Conservation (phyloP, 2,797 vertebrate genomes). For the Champsocephalus gunnari region DNA sequence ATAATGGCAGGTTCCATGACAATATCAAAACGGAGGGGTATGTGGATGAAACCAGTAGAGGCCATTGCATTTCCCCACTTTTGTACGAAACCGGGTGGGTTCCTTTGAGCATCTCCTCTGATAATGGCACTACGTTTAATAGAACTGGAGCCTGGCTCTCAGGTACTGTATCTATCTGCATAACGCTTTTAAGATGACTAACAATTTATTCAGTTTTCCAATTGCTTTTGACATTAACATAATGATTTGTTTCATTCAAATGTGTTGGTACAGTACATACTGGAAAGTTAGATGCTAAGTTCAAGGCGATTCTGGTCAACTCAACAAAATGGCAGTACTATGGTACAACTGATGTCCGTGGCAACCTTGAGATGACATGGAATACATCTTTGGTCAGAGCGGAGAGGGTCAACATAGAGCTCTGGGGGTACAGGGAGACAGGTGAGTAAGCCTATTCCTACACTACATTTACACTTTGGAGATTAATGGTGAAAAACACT, state of each 20-base stretch:
- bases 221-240: neutral
- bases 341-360: constrained; percentile 83
- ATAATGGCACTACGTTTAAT: constrained; percentile 81
- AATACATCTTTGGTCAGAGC: constrained; percentile 71
- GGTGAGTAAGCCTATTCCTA: constrained; percentile 50
- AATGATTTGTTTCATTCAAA: neutral
- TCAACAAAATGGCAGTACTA: constrained; percentile 95
- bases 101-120: constrained; percentile 87
- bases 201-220: neutral
- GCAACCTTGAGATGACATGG: constrained; percentile 88
- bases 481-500: neutral
- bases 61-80: constrained; percentile 92
- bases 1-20: constrained; percentile 84
- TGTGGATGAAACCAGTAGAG: constrained; percentile 73
- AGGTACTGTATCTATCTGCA: constrained; percentile 75
- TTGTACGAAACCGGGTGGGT: constrained; percentile 91
- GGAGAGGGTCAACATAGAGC: constrained; percentile 85
- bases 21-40: constrained; percentile 83
- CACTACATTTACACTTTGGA: neutral
- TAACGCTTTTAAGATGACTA: neutral
- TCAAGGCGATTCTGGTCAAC: constrained; percentile 88
- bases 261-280: constrained; percentile 86
- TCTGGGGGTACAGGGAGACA: constrained; percentile 91
- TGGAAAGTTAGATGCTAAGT: constrained; percentile 82
- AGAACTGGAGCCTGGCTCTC: constrained; percentile 89